phyloP scores from a whole-genome alignment of 2,113 vertebrate species.

The Choloepus hoffmanni region DNA sequence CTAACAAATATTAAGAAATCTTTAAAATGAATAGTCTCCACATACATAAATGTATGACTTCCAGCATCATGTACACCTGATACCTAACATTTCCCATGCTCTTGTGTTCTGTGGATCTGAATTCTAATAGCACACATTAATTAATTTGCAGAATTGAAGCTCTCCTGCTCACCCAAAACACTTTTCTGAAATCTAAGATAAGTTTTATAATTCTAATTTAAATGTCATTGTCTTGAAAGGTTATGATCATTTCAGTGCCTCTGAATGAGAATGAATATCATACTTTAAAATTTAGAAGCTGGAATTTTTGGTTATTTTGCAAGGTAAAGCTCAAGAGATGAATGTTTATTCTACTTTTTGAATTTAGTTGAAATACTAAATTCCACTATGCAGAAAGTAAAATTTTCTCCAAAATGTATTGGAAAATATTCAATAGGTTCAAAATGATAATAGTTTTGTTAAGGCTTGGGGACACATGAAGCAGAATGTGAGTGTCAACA shows the following conservation, averaged over 20 bases:
- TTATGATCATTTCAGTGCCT: neutral
- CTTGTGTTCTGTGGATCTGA: neutral
- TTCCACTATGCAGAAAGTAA: conserved; percentile 5
- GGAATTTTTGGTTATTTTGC: conserved; percentile 8
- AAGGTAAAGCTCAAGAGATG: neutral
- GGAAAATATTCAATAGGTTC: conserved; percentile 2
- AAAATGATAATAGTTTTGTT: neutral
- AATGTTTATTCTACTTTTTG: neutral
- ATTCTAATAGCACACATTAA: conserved; percentile 5
- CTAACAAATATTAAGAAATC: neutral
- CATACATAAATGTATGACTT: neutral
- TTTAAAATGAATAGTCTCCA: neutral
- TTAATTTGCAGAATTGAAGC: conserved; percentile 16
- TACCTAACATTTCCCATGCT: neutral
- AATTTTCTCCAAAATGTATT: conserved; percentile 24
- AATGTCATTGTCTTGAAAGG: conserved; percentile 56
- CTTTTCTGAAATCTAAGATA: conserved; percentile 35
- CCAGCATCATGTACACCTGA: no score
- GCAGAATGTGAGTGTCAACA: neutral
- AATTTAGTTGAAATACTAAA: neutral
- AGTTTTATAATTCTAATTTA: conserved; percentile 40
- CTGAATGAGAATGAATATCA: conserved; percentile 32
- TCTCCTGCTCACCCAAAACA: neutral
- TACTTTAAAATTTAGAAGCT: conserved; percentile 3
- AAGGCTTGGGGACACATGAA: neutral